Evolutionary conservation across 2,113 vertebrate genomes (phyloP).

Genomic region (Cepphus grylle): DNA sequence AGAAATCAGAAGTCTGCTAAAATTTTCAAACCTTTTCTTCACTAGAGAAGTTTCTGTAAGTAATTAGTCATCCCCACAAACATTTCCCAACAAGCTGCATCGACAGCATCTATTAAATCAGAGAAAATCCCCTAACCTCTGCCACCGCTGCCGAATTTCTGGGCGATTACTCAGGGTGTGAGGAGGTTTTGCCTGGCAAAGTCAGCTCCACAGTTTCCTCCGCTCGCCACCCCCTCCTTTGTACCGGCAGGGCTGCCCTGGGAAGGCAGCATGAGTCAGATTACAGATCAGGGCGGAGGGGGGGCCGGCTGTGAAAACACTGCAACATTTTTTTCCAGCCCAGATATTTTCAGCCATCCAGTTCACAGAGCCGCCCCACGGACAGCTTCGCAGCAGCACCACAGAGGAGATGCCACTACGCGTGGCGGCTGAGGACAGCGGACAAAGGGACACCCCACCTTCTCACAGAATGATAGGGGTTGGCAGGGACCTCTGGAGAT

Average conservation of each 20-base stretch:
- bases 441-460: background rate
- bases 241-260: background rate
- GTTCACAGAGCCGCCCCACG: background rate
- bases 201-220: slow-evolving; percentile 14
- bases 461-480: background rate
- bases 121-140: slow-evolving; percentile 13
- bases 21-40: background rate
- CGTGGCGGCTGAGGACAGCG: accelerated
- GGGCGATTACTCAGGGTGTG: slow-evolving; percentile 11
- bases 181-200: slow-evolving; percentile 44
- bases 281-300: background rate
- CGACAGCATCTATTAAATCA: background rate
- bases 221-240: background rate
- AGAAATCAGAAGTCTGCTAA: background rate
- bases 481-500: too few species aligned
- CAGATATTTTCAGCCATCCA: background rate
- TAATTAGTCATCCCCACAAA: slow-evolving; percentile 30
- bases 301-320: background rate
- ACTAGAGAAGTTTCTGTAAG: background rate
- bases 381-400: background rate
- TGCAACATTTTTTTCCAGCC: background rate
- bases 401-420: background rate
- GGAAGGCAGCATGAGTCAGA: slow-evolving; percentile 44
- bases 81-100: slow-evolving; percentile 31
- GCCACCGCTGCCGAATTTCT: background rate